These are phyloP conservation scores for Hypercompe scribonia DNA, from an alignment of 2,888 invertebrate genomes.

Conservation along the genomic window DNA sequence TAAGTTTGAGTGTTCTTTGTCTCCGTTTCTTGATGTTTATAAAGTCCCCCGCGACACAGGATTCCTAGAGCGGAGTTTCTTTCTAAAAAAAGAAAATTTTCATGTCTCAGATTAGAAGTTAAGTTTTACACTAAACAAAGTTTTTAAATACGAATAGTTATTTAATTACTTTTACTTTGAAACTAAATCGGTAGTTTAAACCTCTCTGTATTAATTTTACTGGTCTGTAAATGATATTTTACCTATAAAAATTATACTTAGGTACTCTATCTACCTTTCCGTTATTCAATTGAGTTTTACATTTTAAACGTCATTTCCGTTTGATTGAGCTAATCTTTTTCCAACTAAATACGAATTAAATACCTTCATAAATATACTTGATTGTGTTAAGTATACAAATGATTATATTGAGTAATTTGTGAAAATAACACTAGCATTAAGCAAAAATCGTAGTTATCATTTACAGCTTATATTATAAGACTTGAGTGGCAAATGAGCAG, in stretches of 20 bases:
- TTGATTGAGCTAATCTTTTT: background rate
- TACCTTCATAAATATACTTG: background rate
- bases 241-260: background rate
- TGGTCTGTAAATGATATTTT: background rate
- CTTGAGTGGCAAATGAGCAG: constrained; percentile 52
- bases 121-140: background rate
- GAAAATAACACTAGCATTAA: background rate
- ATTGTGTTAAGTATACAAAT: background rate
- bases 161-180: background rate
- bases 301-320: background rate
- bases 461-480: constrained; percentile 23
- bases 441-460: constrained; percentile 7
- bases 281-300: background rate
- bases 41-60: no score
- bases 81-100: background rate
- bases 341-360: background rate
- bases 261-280: background rate
- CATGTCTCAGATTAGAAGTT: no score
- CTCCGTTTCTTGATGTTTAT: no score
- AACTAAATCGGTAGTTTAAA: background rate
- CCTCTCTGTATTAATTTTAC: background rate
- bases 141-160: background rate
- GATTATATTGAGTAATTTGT: no score
- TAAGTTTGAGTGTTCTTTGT: no score
- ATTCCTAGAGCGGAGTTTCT: no score